Percentiles rank a stretch among this genome's conserved stretches.
Conservation (phyloP, 2,888 invertebrate species). For the Tetheella fluctuosa region DNA sequence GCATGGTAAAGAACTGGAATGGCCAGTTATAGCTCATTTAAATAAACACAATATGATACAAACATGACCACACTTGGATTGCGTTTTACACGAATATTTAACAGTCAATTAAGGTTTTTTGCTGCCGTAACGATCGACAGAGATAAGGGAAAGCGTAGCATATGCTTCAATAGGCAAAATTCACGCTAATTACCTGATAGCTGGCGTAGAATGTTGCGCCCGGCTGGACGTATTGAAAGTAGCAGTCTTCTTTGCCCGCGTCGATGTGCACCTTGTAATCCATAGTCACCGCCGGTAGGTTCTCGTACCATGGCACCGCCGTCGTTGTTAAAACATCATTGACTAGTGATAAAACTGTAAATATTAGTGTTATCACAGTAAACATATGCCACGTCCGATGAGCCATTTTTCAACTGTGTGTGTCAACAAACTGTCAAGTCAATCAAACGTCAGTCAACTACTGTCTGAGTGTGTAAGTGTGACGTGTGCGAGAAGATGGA, state of each 20-base stretch:
- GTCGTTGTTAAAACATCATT: constrained; percentile 79
- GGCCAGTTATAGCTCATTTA: background rate
- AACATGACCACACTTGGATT: background rate
- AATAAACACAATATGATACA: constrained; percentile 1
- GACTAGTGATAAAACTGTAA: constrained; percentile 78
- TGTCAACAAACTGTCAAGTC: constrained; percentile 18
- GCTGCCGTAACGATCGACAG: background rate
- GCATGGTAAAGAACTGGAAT: constrained; percentile 4
- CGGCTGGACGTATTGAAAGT: constrained; percentile 96
- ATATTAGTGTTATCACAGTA: constrained; percentile 72
- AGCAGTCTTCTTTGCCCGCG: constrained; percentile 97
- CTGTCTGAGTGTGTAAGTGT: too few relatives aligned
- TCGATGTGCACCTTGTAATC: constrained; percentile 98
- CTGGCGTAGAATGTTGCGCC: constrained; percentile 97
- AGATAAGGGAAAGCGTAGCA: constrained; percentile 31
- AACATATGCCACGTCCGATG: constrained; percentile 82
- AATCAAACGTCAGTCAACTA: too few relatives aligned
- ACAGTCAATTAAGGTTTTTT: background rate
- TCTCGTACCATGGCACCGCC: constrained; percentile 92
- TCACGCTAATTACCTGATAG: constrained; percentile 89
- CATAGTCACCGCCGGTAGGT: constrained; percentile 95
- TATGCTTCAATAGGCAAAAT: constrained; percentile 28
- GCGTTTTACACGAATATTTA: background rate
- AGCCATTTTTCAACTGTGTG: constrained; percentile 65
- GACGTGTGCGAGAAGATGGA: too few relatives aligned